A percentile compares a stretch with the other conserved stretches of the same genome.
Evolutionary conservation across 2,888 invertebrate species (phyloP).

Genomic region (Halictus ligatus): DNA sequence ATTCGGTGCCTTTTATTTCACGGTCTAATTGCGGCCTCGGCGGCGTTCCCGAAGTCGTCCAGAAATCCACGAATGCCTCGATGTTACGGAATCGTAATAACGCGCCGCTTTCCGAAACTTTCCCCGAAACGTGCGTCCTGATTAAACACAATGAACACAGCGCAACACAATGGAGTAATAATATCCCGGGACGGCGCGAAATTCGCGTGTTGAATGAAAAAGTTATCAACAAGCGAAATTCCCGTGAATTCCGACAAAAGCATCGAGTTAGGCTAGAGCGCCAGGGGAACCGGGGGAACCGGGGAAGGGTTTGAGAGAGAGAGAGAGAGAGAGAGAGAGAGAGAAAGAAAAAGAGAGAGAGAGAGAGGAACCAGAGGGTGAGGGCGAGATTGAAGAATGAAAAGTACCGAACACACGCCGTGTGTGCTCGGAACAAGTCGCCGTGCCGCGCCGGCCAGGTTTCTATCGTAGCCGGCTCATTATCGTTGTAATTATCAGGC

Average conservation of each 20-base stretch:
- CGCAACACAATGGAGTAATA: conserved; percentile 66
- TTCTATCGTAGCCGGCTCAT: conserved; percentile 81
- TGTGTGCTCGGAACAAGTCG: conserved; percentile 59
- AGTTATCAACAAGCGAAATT: conserved; percentile 66
- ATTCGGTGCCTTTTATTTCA: conserved; percentile 11
- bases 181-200: conserved; percentile 59
- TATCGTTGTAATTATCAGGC: conserved; percentile 83
- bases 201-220: conserved; percentile 65
- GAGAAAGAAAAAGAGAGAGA: background rate
- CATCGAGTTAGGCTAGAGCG: conserved; percentile 30
- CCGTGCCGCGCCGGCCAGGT: conserved; percentile 49
- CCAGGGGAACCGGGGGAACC: background rate
- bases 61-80: conserved; percentile 32
- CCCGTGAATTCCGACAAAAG: conserved; percentile 65
- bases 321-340: background rate
- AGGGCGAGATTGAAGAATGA: conserved; percentile 58
- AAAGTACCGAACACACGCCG: conserved; percentile 61
- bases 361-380: background rate
- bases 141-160: conserved; percentile 48
- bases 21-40: conserved; percentile 21
- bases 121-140: conserved; percentile 38
- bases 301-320: background rate
- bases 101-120: conserved; percentile 46
- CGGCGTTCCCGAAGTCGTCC: conserved; percentile 32
- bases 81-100: conserved; percentile 42